Conservation (phyloP, 2,113 vertebrate genomes). For the Actinemys pallida region DNA sequence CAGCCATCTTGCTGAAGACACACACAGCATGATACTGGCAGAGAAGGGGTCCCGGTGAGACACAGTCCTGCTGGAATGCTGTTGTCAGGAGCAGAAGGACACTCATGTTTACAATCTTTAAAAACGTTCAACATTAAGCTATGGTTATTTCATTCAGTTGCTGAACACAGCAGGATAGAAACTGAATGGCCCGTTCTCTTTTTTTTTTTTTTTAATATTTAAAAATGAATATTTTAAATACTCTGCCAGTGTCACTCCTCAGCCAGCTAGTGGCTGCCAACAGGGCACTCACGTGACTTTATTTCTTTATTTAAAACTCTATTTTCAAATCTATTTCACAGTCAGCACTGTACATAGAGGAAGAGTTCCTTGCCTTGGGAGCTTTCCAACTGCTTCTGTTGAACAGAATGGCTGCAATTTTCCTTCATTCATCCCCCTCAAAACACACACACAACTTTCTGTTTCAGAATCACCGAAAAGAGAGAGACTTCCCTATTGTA, state of each 20-base stretch:
- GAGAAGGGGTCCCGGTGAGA: background rate
- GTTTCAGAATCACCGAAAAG: background rate
- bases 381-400: background rate
- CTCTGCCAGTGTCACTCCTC: background rate
- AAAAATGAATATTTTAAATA: background rate
- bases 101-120: background rate
- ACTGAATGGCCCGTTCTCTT: background rate
- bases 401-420: background rate
- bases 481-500: background rate
- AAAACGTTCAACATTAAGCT: background rate
- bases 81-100: background rate
- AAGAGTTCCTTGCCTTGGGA: background rate
- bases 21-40: background rate
- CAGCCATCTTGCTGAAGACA: background rate
- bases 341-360: background rate
- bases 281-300: background rate
- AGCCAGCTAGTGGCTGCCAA: background rate
- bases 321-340: background rate
- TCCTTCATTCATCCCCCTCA: background rate
- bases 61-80: background rate
- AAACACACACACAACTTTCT: background rate
- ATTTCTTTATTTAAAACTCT: background rate
- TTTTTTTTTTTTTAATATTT: background rate
- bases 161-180: background rate
- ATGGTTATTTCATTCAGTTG: background rate